These are phyloP conservation scores for Scomber scombrus DNA, from an alignment of 2,113 vertebrate genomes.

Conservation along the genomic window DNA sequence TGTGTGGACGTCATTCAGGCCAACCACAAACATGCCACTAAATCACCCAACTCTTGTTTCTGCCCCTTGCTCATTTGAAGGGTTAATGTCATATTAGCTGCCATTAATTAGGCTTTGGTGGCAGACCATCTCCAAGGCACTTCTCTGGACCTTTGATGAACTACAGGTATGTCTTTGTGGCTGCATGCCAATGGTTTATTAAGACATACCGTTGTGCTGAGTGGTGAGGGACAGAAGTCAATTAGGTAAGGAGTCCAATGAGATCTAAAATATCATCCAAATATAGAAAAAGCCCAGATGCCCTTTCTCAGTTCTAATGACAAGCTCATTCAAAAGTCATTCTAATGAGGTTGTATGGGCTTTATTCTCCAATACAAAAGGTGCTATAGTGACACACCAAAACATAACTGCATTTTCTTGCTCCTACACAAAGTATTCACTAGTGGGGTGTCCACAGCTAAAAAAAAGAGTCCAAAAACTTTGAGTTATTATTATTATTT, in stretches of 20 bases:
- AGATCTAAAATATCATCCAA: neutral
- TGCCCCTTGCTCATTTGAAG: slow-evolving; percentile 33
- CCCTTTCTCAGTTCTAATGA: slow-evolving; percentile 45
- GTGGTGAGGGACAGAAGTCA: slow-evolving; percentile 25
- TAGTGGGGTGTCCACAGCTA: neutral
- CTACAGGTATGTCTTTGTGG: slow-evolving; percentile 63
- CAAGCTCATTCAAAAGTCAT: slow-evolving; percentile 37
- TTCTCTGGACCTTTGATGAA: slow-evolving; percentile 39
- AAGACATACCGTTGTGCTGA: slow-evolving; percentile 63
- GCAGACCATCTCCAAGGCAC: slow-evolving; percentile 69
- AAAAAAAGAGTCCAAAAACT: neutral
- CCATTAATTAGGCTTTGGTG: slow-evolving; percentile 62
- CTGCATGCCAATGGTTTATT: slow-evolving; percentile 31
- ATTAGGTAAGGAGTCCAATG: slow-evolving; percentile 54
- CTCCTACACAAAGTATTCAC: neutral
- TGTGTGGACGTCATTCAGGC: slow-evolving; percentile 53
- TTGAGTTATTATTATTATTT: neutral
- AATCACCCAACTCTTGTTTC: neutral
- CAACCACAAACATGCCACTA: slow-evolving; percentile 19
- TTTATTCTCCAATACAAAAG: slow-evolving; percentile 29
- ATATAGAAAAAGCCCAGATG: slow-evolving; percentile 12
- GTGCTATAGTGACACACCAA: neutral
- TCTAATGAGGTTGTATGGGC: slow-evolving; percentile 57
- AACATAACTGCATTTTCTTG: neutral
- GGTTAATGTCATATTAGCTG: neutral